A percentile compares a stretch with the other conserved stretches of the same genome.
These are phyloP conservation scores for Myioborus melanocephalus DNA, from an alignment of 2,797 vertebrate species.

Conservation along the genomic window DNA sequence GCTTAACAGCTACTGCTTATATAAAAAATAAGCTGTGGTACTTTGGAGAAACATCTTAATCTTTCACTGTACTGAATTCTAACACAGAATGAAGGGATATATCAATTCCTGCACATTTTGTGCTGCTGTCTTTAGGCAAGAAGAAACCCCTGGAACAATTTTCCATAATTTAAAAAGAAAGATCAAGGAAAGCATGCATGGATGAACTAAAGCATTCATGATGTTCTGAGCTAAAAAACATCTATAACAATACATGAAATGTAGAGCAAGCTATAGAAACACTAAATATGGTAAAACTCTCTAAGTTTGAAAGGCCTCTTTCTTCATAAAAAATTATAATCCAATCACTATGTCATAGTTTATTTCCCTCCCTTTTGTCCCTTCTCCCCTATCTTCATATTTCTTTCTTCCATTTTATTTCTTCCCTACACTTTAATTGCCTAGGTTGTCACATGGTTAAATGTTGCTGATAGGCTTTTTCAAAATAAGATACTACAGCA, in stretches of 20 bases:
- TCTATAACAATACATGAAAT: not conserved
- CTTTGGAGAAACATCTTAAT: slow-evolving; percentile 14
- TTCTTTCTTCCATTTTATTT: not conserved
- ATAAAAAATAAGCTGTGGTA: not conserved
- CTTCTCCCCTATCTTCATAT: not conserved
- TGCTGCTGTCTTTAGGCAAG: not conserved
- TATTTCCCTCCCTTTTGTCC: not conserved
- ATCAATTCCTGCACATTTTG: not conserved
- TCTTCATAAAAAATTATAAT: not conserved
- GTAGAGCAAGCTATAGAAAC: not conserved
- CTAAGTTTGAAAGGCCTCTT: not conserved
- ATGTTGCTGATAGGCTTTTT: not conserved
- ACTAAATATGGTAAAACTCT: not conserved
- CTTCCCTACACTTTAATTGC: not conserved
- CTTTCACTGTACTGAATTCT: not conserved
- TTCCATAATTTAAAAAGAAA: not conserved
- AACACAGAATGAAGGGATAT: not conserved
- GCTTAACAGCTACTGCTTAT: not conserved
- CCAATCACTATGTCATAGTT: not conserved
- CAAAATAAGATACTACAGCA: not conserved
- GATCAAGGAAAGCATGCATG: not conserved
- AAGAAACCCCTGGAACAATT: not conserved
- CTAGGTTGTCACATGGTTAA: not conserved
- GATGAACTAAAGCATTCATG: not conserved
- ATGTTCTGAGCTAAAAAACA: not conserved